Evolutionary conservation across 2,888 invertebrate genomes (phyloP).

Genomic region (Mimumesa dahlbomi): DNA sequence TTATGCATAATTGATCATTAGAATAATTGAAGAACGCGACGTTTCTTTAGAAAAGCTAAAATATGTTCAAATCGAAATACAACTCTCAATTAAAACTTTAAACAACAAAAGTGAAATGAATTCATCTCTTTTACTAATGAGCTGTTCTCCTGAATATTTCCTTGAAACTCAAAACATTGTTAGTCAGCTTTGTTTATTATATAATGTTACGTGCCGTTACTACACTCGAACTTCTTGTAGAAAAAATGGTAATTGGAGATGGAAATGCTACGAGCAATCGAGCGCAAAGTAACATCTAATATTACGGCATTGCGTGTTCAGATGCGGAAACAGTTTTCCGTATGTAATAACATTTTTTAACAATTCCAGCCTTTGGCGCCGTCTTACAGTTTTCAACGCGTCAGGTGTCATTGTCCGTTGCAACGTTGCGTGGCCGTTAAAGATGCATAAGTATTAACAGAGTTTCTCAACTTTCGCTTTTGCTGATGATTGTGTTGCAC

Average conservation of each 20-base stretch:
- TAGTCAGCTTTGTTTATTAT: no score
- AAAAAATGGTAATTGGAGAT: background rate
- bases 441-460: background rate
- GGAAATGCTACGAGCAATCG: background rate
- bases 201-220: no score
- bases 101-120: no score
- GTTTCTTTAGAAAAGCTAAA: no score
- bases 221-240: no score
- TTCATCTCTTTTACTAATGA: no score
- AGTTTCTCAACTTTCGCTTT: background rate
- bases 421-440: constrained; percentile 10
- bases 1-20: no score
- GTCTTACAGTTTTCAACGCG: constrained; percentile 13
- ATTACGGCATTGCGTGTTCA: constrained; percentile 4
- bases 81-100: no score
- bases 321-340: background rate
- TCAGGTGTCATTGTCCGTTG: constrained; percentile 17
- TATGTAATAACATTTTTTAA: constrained; percentile 4
- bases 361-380: constrained; percentile 5
- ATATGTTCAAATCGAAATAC: no score
- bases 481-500: background rate
- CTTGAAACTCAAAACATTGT: no score
- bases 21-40: no score
- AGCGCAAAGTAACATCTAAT: background rate
- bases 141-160: no score